phyloP scores from a whole-genome alignment of 1,140 invertebrate genomes.

The Macrosteles quadrilineatus region DNA sequence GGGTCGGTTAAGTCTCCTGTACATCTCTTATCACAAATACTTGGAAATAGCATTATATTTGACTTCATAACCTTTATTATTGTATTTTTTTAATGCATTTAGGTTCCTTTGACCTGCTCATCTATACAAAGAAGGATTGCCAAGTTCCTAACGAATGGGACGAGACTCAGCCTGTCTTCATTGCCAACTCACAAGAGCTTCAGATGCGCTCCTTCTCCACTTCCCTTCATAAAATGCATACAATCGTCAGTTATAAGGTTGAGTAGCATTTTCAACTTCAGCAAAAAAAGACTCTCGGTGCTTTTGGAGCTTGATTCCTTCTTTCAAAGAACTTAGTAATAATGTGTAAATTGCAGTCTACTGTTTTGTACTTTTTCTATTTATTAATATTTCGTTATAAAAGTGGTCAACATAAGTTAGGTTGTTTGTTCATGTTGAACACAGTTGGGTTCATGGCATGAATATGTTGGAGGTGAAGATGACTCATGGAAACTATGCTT shows the following conservation, averaged over 20 bases:
- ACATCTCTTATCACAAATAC: conserved; percentile 13
- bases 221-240: conserved; percentile 86
- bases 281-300: too few species aligned
- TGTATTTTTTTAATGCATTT: conserved; percentile 66
- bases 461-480: too few species aligned
- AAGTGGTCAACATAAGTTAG: too few species aligned
- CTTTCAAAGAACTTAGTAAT: too few species aligned
- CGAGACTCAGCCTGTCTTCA: conserved; percentile 84
- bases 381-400: too few species aligned
- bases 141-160: conserved; percentile 88
- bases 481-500: too few species aligned
- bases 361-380: too few species aligned
- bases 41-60: neutral
- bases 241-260: conserved; percentile 78
- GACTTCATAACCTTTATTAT: neutral
- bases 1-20: neutral
- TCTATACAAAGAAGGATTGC: conserved; percentile 81
- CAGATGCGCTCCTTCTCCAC: conserved; percentile 92
- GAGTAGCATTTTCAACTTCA: conserved; percentile 35
- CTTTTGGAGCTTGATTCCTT: too few species aligned
- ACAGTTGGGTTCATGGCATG: too few species aligned
- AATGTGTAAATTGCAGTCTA: too few species aligned
- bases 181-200: conserved; percentile 92
- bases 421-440: too few species aligned
- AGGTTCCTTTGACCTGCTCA: conserved; percentile 83